phyloP scores from a whole-genome alignment of 2,797 vertebrate genomes.

The Semotilus atromaculatus region DNA sequence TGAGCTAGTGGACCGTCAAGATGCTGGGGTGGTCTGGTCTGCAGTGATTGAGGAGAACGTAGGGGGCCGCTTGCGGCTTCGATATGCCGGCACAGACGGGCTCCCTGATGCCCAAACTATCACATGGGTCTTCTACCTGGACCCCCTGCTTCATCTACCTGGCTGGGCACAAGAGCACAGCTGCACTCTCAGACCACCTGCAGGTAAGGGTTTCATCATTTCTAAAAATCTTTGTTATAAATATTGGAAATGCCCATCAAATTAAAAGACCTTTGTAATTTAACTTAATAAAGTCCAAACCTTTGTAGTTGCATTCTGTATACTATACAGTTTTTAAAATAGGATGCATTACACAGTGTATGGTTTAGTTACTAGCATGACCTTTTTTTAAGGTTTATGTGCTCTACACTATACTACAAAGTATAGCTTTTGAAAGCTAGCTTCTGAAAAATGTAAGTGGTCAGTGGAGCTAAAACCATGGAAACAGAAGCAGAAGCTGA shows the following conservation, averaged over 20 bases:
- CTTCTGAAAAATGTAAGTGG: neutral
- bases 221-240: neutral
- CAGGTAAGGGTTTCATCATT: slow-evolving; percentile 76
- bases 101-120: slow-evolving; percentile 81
- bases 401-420: neutral
- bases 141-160: slow-evolving; percentile 91
- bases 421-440: neutral
- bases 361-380: neutral
- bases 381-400: neutral
- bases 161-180: slow-evolving; percentile 91
- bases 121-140: slow-evolving; percentile 93
- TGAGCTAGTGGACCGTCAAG: slow-evolving; percentile 86
- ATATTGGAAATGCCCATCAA: neutral
- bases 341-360: neutral
- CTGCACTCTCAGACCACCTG: slow-evolving; percentile 85
- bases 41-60: slow-evolving; percentile 91
- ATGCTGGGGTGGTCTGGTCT: slow-evolving; percentile 85
- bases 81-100: slow-evolving; percentile 85
- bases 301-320: neutral
- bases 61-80: slow-evolving; percentile 89
- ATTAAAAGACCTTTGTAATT: too few relatives aligned
- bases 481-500: slow-evolving; percentile 9
- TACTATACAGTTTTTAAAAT: neutral
- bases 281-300: neutral
- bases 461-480: slow-evolving; percentile 39